Conservation (phyloP, 2,113 vertebrate species). For the Dasyurus viverrinus region DNA sequence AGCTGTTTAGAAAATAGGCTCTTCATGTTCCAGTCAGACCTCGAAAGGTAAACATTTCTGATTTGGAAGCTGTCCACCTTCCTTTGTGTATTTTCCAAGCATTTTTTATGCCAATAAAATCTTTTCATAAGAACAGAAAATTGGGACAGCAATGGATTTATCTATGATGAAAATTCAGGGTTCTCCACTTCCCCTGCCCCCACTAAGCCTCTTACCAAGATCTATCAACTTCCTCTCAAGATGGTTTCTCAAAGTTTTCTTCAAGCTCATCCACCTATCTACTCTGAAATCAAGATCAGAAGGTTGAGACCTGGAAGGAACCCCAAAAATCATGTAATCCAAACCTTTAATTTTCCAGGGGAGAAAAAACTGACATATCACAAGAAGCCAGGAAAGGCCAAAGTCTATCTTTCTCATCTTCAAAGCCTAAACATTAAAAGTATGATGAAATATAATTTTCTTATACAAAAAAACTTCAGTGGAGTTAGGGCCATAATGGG, state of each 20-base stretch:
- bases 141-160: conserved; percentile 3
- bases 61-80: conserved; percentile 81
- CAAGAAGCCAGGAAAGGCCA: background rate
- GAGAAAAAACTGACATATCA: background rate
- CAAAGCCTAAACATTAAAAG: background rate
- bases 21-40: conserved; percentile 55
- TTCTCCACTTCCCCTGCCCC: background rate
- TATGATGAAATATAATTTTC: background rate
- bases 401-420: background rate
- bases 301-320: background rate
- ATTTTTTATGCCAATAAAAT: conserved; percentile 62
- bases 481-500: background rate
- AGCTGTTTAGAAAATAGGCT: conserved; percentile 73
- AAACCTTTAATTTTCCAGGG: background rate
- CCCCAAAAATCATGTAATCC: background rate
- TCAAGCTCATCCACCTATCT: background rate
- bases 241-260: background rate
- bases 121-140: conserved; percentile 28
- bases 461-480: background rate
- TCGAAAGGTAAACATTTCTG: conserved; percentile 80
- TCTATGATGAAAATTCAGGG: background rate
- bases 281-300: background rate
- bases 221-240: background rate
- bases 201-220: background rate
- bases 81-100: conserved; percentile 76